These are phyloP conservation scores for Galaxias olidus DNA, from an alignment of 2,797 vertebrate species.

Conservation along the genomic window DNA sequence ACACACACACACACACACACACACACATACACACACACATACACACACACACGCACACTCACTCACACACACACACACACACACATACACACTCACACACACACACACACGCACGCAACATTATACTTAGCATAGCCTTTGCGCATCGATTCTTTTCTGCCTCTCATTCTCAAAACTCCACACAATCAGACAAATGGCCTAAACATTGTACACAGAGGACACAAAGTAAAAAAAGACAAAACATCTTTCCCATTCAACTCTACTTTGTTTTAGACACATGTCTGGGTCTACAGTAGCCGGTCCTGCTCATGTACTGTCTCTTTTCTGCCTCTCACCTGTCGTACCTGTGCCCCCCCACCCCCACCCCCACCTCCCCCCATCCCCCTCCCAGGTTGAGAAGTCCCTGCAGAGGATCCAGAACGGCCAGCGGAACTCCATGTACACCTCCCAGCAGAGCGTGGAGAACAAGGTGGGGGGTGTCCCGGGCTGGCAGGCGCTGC, in stretches of 20 bases:
- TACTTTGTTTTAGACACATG: no score
- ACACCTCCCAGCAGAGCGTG: slow-evolving; percentile 98
- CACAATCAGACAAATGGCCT: no score
- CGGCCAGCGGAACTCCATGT: slow-evolving; percentile 98
- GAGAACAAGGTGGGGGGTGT: slow-evolving; percentile 97
- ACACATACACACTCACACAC: neutral
- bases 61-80: slow-evolving; percentile 4
- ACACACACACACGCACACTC: slow-evolving; percentile 6
- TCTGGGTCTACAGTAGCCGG: no score
- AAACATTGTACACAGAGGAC: no score
- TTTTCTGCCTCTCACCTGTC: no score
- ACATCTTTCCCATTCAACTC: no score
- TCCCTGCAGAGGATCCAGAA: slow-evolving; percentile 98
- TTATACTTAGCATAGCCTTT: no score
- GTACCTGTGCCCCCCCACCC: neutral
- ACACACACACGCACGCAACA: slow-evolving; percentile 5
- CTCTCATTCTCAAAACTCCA: no score
- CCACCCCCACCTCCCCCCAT: neutral
- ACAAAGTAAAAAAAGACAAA: no score
- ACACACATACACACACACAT: neutral
- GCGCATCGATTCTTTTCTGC: no score
- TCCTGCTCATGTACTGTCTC: no score
- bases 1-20: neutral
- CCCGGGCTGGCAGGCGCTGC: slow-evolving; percentile 95
- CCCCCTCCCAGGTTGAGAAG: slow-evolving; percentile 88